phyloP scores from a whole-genome alignment of 2,113 vertebrate species.

The Amphiprion ocellaris region DNA sequence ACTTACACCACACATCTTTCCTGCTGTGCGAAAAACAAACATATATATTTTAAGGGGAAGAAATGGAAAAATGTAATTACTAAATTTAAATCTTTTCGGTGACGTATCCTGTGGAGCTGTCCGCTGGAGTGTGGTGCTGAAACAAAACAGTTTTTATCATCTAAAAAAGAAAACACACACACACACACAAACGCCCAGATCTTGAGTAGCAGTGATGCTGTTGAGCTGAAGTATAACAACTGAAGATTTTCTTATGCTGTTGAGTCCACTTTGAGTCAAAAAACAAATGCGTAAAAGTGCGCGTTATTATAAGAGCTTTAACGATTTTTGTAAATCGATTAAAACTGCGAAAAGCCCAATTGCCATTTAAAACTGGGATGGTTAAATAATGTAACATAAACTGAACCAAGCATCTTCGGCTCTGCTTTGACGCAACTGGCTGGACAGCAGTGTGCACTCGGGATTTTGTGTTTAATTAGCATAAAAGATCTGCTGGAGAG shows the following conservation, averaged over 20 bases:
- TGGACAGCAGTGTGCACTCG: constrained; percentile 63
- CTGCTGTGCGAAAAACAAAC: background rate
- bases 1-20: background rate
- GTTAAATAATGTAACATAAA: background rate
- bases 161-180: too few species aligned
- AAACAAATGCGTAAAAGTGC: background rate
- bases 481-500: constrained; percentile 83
- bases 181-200: background rate
- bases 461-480: constrained; percentile 85
- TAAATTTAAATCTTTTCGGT: background rate
- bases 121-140: constrained; percentile 70
- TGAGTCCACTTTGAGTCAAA: background rate
- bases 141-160: constrained; percentile 5
- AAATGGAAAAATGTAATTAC: background rate
- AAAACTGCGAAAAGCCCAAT: background rate
- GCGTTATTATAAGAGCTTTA: background rate
- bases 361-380: background rate
- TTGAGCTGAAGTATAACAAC: background rate
- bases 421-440: constrained; percentile 38
- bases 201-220: background rate
- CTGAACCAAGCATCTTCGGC: background rate
- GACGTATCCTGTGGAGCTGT: constrained; percentile 55
- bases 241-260: background rate
- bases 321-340: background rate
- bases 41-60: background rate